Conservation (phyloP, 1,140 invertebrate genomes). For the Aphelenchoides fujianensis region DNA sequence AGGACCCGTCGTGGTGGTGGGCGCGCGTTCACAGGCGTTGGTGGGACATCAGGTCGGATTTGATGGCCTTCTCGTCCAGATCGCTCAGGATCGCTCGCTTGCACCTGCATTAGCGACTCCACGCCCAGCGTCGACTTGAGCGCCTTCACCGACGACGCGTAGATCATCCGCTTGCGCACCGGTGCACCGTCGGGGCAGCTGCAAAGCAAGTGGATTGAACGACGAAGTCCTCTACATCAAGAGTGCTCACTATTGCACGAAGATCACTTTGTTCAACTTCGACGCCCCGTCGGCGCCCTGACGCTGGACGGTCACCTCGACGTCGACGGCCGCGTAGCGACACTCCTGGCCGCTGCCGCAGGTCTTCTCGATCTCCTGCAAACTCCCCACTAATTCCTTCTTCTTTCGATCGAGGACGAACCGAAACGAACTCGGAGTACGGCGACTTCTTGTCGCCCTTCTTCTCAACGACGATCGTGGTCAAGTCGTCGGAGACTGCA, state of each 20-base stretch:
- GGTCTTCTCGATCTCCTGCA: conserved; percentile 55
- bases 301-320: conserved; percentile 56
- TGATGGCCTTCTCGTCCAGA: conserved; percentile 60
- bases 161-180: conserved; percentile 61
- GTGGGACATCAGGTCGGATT: conserved; percentile 58
- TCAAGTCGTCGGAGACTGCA: conserved; percentile 42
- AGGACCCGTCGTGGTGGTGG: neutral
- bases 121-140: conserved; percentile 60
- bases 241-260: conserved; percentile 61
- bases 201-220: conserved; percentile 25
- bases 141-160: conserved; percentile 62
- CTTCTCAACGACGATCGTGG: conserved; percentile 60
- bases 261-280: conserved; percentile 58
- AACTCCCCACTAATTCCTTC: neutral
- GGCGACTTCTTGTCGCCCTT: conserved; percentile 61
- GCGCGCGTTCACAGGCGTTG: conserved; percentile 49
- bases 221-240: conserved; percentile 21
- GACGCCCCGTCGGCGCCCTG: conserved; percentile 56
- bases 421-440: conserved; percentile 61
- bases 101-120: conserved; percentile 61
- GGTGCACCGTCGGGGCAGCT: conserved; percentile 62
- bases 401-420: neutral
- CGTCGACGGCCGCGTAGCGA: conserved; percentile 61
- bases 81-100: conserved; percentile 61
- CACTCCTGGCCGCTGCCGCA: conserved; percentile 60